Base-by-base conservation (phyloP, 2,797 vertebrate species). In the Erethizon dorsatum region DNA sequence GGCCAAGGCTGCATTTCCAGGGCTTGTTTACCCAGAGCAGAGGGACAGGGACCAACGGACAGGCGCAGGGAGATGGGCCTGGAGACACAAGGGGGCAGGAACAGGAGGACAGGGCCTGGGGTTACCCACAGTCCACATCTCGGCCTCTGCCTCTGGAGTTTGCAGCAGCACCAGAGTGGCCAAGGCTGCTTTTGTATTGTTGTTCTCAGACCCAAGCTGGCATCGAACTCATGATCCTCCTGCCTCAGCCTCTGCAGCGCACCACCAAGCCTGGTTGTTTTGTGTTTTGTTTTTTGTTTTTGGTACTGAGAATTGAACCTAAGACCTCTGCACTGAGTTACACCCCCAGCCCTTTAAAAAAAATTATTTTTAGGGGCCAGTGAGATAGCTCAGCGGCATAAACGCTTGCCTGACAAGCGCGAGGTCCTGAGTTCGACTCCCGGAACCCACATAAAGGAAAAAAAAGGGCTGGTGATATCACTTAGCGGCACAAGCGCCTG, bases 21-120 rank as follows among this genome's bases (percentile, higher is more conserved):
- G 86, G 41, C 73, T 87, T 97, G 86, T 96, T 97, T 96, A 96
- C 92, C 17, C 85, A 95, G 67, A 93, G 79, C 82, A 63, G 61
- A 96, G 41, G 83, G 65, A 88, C 61, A 61, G 88, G 79, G 75
- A 83, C 67, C 37, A 45, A 69, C 56, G 65, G 80, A 91, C 17
- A 45, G 54, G 92, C 57, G 61, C 54, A 67, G 65, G 52, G 56
- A 50, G 33, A 86, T 45, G 65, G 59, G 50, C 45, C 13, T 18
- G 18, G 61, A 63, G 41, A 84, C 61, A 61, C 88, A 37, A 12
- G 52, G 28, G 31, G 33, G 28, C 8, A 67, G 11, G 0, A 14
- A 14, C 3, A 52, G 69, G 73, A 71, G 50, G 50, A 77, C 7
- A 4, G 37, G 57, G 59, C 14, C 65, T 61, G 18, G 45, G 1